Evolutionary conservation across 2,113 vertebrate species (phyloP).

Genomic region (Brachypodius melanocephalos): DNA sequence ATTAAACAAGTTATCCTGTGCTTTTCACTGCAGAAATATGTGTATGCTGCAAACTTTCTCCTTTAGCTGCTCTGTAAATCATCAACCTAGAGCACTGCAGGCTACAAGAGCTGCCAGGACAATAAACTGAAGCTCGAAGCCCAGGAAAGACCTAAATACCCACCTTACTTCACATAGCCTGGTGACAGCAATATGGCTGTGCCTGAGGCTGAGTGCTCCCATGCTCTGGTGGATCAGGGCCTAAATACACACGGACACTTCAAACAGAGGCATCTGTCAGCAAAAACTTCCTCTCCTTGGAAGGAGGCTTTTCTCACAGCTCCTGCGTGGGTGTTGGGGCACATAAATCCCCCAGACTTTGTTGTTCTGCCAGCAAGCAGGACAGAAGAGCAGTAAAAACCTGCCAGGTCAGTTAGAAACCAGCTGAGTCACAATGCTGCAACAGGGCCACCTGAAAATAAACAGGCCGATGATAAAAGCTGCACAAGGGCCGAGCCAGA

Average conservation of each 20-base stretch:
- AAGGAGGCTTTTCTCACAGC: background rate
- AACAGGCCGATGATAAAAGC: background rate
- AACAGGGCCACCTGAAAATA: background rate
- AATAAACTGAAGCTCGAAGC: background rate
- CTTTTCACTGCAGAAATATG: background rate
- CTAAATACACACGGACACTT: background rate
- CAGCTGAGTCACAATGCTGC: slow-evolving; percentile 9
- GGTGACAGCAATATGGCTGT: background rate
- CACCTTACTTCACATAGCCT: background rate
- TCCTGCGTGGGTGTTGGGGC: background rate
- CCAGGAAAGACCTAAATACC: background rate
- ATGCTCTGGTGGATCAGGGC: background rate
- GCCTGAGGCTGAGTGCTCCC: background rate
- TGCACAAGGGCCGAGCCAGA: fast-evolving
- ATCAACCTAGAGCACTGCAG: background rate
- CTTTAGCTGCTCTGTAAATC: slow-evolving; percentile 17
- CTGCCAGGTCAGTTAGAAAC: slow-evolving; percentile 33
- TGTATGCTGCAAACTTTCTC: background rate
- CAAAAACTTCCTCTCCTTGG: background rate
- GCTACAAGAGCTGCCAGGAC: background rate
- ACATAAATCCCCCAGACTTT: slow-evolving; percentile 22
- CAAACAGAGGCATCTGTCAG: slow-evolving; percentile 10
- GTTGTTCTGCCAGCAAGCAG: slow-evolving; percentile 27
- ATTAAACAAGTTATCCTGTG: background rate
- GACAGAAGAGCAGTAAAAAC: slow-evolving; percentile 7